These are phyloP conservation scores for Montipora cactus DNA, from an alignment of 64 coral and sea anemone species.

Conservation along the genomic window DNA sequence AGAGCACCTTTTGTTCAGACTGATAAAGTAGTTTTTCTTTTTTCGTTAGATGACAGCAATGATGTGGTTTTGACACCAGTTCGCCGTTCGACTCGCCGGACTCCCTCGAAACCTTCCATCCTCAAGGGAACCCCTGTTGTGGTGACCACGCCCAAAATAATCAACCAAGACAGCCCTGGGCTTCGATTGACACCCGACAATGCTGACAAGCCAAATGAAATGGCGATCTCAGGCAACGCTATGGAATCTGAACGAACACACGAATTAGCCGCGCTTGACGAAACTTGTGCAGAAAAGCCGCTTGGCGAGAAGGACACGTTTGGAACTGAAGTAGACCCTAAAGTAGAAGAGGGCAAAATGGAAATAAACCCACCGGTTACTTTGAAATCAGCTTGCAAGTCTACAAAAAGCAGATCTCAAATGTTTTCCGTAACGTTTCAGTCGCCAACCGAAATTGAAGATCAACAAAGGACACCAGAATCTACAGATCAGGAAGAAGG, in stretches of 20 bases:
- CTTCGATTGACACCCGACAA: constrained; percentile 58
- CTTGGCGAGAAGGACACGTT: neutral
- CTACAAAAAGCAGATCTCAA: neutral
- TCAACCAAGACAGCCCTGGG: constrained; percentile 32
- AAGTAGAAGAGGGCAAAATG: neutral
- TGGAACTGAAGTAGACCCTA: neutral
- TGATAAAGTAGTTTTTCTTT: neutral
- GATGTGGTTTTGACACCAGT: constrained; percentile 78
- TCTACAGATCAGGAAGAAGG: neutral
- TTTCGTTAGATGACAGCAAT: constrained; percentile 6
- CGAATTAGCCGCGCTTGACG: neutral
- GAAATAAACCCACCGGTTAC: neutral
- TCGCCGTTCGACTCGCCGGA: constrained; percentile 73
- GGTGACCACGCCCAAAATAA: constrained; percentile 54
- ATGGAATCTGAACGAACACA: neutral
- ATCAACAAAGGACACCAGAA: constrained; percentile 8
- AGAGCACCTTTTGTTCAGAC: no score
- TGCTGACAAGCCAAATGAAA: neutral
- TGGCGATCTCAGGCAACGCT: neutral
- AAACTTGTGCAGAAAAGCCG: neutral
- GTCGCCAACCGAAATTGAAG: neutral
- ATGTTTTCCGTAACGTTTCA: constrained; percentile 1
- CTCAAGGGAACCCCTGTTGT: constrained; percentile 56
- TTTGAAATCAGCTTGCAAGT: constrained; percentile 45
- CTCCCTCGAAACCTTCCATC: constrained; percentile 2